Percentiles rank a stretch among this genome's conserved stretches.
These are phyloP conservation scores for Enoplosus armatus DNA, from an alignment of 2,797 vertebrate species.

Conservation along the genomic window DNA sequence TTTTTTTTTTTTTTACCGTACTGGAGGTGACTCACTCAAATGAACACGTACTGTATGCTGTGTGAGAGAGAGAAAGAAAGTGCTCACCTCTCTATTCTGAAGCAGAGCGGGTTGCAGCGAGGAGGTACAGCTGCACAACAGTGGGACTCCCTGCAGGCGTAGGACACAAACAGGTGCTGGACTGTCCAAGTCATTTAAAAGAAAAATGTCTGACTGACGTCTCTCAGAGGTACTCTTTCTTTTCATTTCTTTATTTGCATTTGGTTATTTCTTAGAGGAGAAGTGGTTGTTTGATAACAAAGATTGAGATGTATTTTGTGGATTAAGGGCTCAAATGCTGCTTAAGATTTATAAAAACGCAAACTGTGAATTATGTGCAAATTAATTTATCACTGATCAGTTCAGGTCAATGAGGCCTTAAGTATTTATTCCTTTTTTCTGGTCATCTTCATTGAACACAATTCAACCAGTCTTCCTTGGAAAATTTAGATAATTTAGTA, in stretches of 20 bases:
- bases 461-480: neutral
- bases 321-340: neutral
- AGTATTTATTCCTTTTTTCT: neutral
- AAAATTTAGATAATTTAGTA: constrained; percentile 1
- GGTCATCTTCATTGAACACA: neutral
- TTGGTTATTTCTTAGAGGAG: neutral
- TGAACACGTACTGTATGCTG: constrained; percentile 7
- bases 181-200: neutral
- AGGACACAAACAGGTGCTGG: constrained; percentile 41
- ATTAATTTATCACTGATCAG: neutral
- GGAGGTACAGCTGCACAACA: constrained; percentile 39
- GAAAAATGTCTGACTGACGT: constrained; percentile 20
- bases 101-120: constrained; percentile 40
- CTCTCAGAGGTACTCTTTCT: constrained; percentile 58
- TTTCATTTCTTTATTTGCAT: constrained; percentile 18
- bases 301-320: neutral
- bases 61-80: constrained; percentile 17
- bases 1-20: neutral
- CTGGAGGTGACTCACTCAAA: constrained; percentile 56
- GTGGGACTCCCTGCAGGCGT: constrained; percentile 10
- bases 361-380: neutral
- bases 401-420: neutral
- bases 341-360: neutral
- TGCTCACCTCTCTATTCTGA: constrained; percentile 44
- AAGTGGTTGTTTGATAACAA: neutral